Evolutionary conservation across 2,888 invertebrate species (phyloP).

Genomic region (Spisula solida): DNA sequence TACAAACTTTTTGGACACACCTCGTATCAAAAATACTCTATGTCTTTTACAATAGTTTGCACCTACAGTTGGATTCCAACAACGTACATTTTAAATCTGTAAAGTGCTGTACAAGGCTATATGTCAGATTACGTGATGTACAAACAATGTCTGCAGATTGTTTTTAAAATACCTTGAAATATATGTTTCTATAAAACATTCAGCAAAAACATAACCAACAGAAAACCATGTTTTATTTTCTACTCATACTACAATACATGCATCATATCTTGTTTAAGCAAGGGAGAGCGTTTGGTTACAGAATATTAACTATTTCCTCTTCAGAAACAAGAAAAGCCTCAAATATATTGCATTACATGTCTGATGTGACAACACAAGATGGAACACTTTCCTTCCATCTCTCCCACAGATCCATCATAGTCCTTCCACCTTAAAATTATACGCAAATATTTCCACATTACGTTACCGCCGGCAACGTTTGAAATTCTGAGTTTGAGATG

Average conservation of each 20-base stretch:
- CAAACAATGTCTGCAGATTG: not conserved
- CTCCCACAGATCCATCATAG: slow-evolving; percentile 34
- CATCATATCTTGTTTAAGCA: slow-evolving; percentile 44
- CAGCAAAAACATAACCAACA: not conserved
- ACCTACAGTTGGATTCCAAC: too few species aligned
- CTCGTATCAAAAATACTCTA: too few species aligned
- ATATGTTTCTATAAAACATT: not conserved
- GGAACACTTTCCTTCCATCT: slow-evolving; percentile 37
- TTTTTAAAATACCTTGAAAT: not conserved
- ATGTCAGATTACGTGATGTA: not conserved
- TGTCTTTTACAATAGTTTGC: too few species aligned
- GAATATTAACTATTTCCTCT: slow-evolving; percentile 55
- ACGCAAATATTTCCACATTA: slow-evolving; percentile 45
- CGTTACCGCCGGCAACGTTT: slow-evolving; percentile 46
- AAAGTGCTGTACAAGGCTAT: not conserved
- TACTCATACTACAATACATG: slow-evolving; percentile 27
- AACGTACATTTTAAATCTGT: not conserved
- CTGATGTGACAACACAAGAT: slow-evolving; percentile 46
- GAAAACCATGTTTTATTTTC: slow-evolving; percentile 1
- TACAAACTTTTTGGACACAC: too few species aligned
- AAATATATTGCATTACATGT: slow-evolving; percentile 46
- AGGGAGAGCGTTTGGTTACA: slow-evolving; percentile 38
- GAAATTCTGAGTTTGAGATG: slow-evolving; percentile 63
- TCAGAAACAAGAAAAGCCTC: slow-evolving; percentile 15
- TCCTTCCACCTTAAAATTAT: slow-evolving; percentile 51